Evolutionary conservation across 2,113 vertebrate genomes (phyloP).

Genomic region (Anseranas semipalmata): DNA sequence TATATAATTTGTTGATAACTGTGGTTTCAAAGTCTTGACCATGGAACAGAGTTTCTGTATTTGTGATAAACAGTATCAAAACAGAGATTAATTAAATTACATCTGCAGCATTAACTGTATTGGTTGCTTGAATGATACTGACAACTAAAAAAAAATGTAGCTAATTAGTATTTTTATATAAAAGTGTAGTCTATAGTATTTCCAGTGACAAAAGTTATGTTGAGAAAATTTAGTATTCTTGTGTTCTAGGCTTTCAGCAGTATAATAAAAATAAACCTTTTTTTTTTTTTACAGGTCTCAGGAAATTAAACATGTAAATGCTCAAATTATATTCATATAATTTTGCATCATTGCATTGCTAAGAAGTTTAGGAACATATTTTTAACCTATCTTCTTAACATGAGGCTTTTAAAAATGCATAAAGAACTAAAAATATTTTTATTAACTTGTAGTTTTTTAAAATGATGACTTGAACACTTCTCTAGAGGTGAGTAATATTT

Average conservation of each 20-base stretch:
- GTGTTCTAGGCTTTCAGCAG: background rate
- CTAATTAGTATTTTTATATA: background rate
- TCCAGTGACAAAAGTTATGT: background rate
- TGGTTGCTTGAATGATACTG: background rate
- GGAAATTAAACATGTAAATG: background rate
- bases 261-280: background rate
- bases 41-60: conserved; percentile 37
- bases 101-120: background rate
- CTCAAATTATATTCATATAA: background rate
- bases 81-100: conserved; percentile 20
- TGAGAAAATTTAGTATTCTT: background rate
- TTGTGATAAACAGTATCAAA: conserved; percentile 13
- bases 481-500: background rate
- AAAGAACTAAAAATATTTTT: background rate
- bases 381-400: background rate
- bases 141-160: background rate
- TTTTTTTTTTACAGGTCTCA: background rate
- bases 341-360: background rate
- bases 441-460: background rate
- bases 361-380: background rate
- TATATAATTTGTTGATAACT: background rate
- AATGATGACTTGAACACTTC: background rate
- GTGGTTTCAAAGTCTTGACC: background rate
- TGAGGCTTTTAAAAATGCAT: background rate
- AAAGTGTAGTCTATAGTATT: background rate